phyloP scores from a whole-genome alignment of 2,888 invertebrate genomes.

The Limnephilus auricula region DNA sequence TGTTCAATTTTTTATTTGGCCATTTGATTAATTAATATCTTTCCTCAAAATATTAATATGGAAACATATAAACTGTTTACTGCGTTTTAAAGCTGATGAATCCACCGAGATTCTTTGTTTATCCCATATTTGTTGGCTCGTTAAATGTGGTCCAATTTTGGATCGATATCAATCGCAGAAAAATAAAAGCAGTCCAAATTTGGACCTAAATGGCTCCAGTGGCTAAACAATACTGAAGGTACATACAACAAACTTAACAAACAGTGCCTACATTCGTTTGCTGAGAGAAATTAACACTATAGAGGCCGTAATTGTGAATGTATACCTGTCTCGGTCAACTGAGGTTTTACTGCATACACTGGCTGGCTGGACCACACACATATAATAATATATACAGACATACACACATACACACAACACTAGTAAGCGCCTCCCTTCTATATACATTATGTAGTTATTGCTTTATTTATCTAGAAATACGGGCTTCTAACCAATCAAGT shows the following conservation, averaged over 20 bases:
- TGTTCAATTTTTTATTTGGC: no score
- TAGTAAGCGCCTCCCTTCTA: slow-evolving; percentile 24
- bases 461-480: slow-evolving; percentile 41
- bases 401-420: slow-evolving; percentile 14
- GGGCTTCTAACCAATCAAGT: not conserved
- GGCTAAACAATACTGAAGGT: not conserved
- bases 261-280: not conserved
- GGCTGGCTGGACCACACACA: slow-evolving; percentile 2
- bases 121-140: no score
- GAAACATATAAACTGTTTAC: no score
- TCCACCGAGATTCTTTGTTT: no score
- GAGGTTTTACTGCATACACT: not conserved
- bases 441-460: slow-evolving; percentile 52
- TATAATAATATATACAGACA: slow-evolving; percentile 6
- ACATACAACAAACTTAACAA: not conserved
- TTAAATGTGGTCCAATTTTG: no score
- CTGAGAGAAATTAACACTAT: not conserved
- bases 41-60: no score
- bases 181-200: no score
- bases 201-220: no score
- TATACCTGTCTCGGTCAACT: not conserved
- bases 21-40: no score
- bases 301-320: not conserved
- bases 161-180: no score
- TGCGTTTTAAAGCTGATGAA: no score